Conservation (phyloP, 1,140 invertebrate species). For the Drosophila nannoptera region DNA sequence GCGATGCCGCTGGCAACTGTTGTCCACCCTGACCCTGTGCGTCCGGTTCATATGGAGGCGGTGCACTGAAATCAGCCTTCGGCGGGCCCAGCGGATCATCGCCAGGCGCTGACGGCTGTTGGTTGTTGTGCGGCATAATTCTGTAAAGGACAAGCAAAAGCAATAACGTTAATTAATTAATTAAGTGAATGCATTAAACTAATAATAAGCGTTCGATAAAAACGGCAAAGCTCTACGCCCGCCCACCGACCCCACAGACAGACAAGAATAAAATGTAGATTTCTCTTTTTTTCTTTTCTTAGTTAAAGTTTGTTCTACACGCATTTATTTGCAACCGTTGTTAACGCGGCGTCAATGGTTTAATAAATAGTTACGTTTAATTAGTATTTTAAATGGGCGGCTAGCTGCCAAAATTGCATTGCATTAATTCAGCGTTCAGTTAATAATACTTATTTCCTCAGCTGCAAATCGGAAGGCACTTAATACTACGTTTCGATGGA, state of each 20-base stretch:
- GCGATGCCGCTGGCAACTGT: constrained; percentile 43
- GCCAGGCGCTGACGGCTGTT: constrained; percentile 34
- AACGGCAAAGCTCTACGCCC: too few species aligned
- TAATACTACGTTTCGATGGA: constrained; percentile 26
- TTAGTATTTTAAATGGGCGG: constrained; percentile 41
- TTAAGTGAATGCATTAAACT: neutral
- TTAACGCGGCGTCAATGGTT: constrained; percentile 31
- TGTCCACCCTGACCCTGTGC: constrained; percentile 39
- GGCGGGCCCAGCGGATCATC: constrained; percentile 86
- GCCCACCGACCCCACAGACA: too few species aligned
- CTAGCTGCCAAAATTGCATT: constrained; percentile 69
- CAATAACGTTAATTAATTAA: neutral
- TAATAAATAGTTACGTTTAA: constrained; percentile 63
- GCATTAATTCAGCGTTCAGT: constrained; percentile 48
- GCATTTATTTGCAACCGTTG: constrained; percentile 15
- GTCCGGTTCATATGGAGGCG: constrained; percentile 86
- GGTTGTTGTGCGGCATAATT: constrained; percentile 70
- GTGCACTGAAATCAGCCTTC: constrained; percentile 89
- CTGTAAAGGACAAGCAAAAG: constrained; percentile 28
- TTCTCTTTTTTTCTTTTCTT: constrained; percentile 7
- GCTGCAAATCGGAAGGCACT: constrained; percentile 50
- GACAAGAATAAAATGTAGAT: neutral
- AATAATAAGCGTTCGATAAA: constrained; percentile 5
- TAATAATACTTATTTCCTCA: constrained; percentile 46
- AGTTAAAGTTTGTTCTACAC: constrained; percentile 9